phyloP scores from a whole-genome alignment of 2,113 vertebrate genomes.

The Hipposideros armiger region DNA sequence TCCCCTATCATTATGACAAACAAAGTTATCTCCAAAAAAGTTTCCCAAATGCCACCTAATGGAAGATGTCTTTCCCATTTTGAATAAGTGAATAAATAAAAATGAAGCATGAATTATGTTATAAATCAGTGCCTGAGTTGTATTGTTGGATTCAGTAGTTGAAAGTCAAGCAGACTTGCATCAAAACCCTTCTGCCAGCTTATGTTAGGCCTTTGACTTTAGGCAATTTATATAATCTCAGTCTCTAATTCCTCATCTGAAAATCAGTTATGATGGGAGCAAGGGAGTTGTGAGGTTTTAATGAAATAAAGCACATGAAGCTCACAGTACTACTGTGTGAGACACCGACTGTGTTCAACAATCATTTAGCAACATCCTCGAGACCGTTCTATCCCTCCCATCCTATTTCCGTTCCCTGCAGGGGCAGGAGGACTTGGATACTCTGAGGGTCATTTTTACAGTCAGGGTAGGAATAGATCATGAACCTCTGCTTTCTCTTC shows the following conservation, averaged over 20 bases:
- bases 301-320: background rate
- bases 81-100: background rate
- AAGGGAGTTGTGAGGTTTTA: background rate
- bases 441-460: background rate
- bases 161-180: background rate
- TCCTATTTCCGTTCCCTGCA: background rate
- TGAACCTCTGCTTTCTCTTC: background rate
- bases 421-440: fast-evolving
- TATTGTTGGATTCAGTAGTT: background rate
- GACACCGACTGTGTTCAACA: background rate
- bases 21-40: background rate
- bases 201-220: background rate
- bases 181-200: background rate
- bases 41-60: background rate
- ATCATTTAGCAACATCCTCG: background rate
- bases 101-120: background rate
- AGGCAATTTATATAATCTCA: background rate
- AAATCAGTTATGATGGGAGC: background rate
- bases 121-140: background rate
- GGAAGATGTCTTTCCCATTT: background rate
- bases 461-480: background rate
- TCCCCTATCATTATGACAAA: background rate
- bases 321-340: background rate
- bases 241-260: background rate
- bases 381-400: background rate